Evolutionary conservation across 2,113 vertebrate genomes (phyloP).

Genomic region (Equus przewalskii): DNA sequence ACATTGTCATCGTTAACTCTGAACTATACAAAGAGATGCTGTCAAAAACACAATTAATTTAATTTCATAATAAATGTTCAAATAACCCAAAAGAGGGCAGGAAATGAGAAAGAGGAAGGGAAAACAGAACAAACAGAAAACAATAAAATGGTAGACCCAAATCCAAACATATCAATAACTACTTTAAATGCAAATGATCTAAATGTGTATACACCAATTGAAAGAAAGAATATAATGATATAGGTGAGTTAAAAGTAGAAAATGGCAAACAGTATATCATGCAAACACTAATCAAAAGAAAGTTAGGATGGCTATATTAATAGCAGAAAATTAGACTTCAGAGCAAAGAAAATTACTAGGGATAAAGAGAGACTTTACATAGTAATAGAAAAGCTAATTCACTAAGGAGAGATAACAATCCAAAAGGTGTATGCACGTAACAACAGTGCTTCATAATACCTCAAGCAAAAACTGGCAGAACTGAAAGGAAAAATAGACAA

Average conservation of each 20-base stretch:
- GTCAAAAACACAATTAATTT: conserved; percentile 30
- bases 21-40: not conserved
- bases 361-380: conserved; percentile 54
- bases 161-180: not conserved
- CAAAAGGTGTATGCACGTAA: conserved; percentile 38
- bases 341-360: conserved; percentile 52
- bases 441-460: conserved; percentile 66
- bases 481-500: conserved; percentile 65
- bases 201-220: not conserved
- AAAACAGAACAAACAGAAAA: conserved; percentile 5
- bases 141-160: not conserved
- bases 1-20: conserved; percentile 32
- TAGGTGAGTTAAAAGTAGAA: conserved; percentile 44
- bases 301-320: conserved; percentile 36
- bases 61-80: not conserved
- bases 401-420: conserved; percentile 28
- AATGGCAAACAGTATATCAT: conserved; percentile 34
- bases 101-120: not conserved
- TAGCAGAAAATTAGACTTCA: conserved; percentile 65
- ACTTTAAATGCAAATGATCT: conserved; percentile 28
- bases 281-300: conserved; percentile 58
- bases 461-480: conserved; percentile 64
- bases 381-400: conserved; percentile 60
- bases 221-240: conserved; percentile 42
- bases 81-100: not conserved